Percentiles rank a stretch among this genome's conserved stretches.
phyloP scores from a whole-genome alignment of 2,888 invertebrate species.

The Sarcophaga caerulescens region DNA sequence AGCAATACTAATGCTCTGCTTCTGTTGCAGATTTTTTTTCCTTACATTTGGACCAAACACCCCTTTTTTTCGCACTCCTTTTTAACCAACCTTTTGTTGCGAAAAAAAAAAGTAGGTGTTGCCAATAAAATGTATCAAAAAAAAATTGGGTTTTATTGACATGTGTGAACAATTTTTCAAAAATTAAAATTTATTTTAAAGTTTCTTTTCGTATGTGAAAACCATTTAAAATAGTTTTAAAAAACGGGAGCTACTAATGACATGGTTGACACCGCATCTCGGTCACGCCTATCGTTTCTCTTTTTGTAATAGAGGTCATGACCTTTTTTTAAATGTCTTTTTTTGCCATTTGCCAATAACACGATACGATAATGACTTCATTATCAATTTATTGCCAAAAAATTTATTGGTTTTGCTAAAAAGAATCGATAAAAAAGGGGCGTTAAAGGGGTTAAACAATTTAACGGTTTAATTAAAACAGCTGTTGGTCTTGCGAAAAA shows the following conservation, averaged over 20 bases:
- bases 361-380: neutral
- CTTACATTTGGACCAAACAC: constrained; percentile 6
- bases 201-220: neutral
- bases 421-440: neutral
- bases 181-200: constrained; percentile 9
- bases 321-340: neutral
- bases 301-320: neutral
- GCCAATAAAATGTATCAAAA: constrained; percentile 51
- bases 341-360: neutral
- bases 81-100: neutral
- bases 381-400: neutral
- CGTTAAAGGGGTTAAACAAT: neutral
- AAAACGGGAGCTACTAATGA: constrained; percentile 8
- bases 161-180: constrained; percentile 30
- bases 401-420: neutral
- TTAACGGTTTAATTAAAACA: neutral
- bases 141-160: constrained; percentile 48
- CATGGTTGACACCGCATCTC: neutral
- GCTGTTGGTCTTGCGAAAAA: neutral
- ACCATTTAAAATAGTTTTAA: constrained; percentile 35
- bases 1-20: constrained; percentile 33
- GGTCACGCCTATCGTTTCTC: neutral
- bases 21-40: neutral
- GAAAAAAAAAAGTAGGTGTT: constrained; percentile 54
- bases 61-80: constrained; percentile 11